phyloP scores from a whole-genome alignment of 2,888 invertebrate genomes.

The Drosophila nr. medialis region DNA sequence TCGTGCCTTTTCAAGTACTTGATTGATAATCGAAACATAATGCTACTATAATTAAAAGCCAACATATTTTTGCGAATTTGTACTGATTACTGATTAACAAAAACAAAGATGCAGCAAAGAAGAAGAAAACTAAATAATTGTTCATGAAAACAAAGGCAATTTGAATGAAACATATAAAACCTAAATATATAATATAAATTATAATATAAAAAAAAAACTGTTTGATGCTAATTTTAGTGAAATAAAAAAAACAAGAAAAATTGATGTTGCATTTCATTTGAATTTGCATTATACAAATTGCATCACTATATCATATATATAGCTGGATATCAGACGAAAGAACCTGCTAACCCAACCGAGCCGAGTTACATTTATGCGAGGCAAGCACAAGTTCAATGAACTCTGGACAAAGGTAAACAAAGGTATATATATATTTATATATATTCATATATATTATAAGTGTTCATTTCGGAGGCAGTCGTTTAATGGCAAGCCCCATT shows the following conservation, averaged over 20 bases:
- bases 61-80: conserved; percentile 74
- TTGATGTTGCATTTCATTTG: neutral
- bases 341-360: neutral
- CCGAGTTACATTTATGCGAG: neutral
- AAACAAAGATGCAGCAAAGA: conserved; percentile 23
- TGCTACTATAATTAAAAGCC: conserved; percentile 42
- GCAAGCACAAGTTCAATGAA: neutral
- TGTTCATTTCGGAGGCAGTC: neutral
- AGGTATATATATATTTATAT: too few species aligned
- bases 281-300: neutral
- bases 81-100: conserved; percentile 82
- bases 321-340: neutral
- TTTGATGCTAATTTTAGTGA: conserved; percentile 73
- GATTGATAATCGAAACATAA: conserved; percentile 48
- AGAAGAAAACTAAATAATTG: conserved; percentile 24
- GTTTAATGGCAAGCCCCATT: neutral
- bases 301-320: neutral
- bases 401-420: neutral
- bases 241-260: conserved; percentile 50
- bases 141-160: conserved; percentile 39
- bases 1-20: conserved; percentile 37
- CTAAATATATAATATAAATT: conserved; percentile 14
- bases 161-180: conserved; percentile 27
- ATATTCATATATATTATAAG: too few species aligned
- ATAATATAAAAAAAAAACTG: conserved; percentile 48